Conservation (phyloP, 2,113 vertebrate genomes). For the Pterocles orientalis region DNA sequence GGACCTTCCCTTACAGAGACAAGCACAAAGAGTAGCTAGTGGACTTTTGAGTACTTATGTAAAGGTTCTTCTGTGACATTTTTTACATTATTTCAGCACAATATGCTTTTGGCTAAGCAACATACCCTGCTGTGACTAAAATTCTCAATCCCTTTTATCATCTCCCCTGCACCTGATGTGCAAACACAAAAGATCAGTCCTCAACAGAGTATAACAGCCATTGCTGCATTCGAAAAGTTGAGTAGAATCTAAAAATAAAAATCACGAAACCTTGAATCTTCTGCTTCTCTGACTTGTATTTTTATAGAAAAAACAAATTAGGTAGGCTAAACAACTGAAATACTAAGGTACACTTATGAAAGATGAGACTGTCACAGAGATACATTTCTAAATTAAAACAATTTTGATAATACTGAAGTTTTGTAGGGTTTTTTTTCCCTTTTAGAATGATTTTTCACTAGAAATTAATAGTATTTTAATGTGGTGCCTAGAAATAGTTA, state of each 20-base stretch:
- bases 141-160: neutral
- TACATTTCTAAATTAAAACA: neutral
- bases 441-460: neutral
- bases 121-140: neutral
- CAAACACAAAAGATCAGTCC: neutral
- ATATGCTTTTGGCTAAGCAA: neutral
- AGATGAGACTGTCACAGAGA: neutral
- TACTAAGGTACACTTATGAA: neutral
- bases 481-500: neutral
- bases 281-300: neutral
- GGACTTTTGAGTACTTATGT: neutral
- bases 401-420: neutral
- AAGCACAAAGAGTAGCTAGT: neutral
- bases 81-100: neutral
- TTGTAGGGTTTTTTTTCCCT: neutral
- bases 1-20: neutral
- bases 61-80: neutral
- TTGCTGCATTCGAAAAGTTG: neutral
- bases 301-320: neutral
- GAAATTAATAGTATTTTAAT: neutral
- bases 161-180: neutral
- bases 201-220: neutral
- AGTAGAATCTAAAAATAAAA: neutral
- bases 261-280: neutral
- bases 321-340: neutral